A percentile compares a stretch with the other conserved stretches of the same genome.
Evolutionary conservation across 2,888 invertebrate species (phyloP).

Genomic region (Boloria selene): DNA sequence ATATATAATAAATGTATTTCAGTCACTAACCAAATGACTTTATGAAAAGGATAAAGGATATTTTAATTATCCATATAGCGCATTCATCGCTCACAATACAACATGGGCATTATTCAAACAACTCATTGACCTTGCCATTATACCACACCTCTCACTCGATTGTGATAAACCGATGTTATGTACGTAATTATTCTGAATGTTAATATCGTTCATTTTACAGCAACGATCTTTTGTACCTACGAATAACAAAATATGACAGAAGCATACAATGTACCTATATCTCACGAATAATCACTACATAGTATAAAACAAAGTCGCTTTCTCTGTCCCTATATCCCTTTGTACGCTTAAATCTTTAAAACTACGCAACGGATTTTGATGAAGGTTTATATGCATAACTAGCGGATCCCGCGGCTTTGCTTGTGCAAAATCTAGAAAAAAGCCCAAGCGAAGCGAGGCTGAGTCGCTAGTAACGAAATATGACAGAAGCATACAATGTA

Average conservation of each 20-base stretch:
- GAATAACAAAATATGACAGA: neutral
- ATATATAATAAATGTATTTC: neutral
- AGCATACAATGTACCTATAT: neutral
- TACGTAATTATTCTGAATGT: conserved; percentile 41
- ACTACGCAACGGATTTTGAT: too few relatives aligned
- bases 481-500: neutral
- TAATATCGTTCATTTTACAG: conserved; percentile 38
- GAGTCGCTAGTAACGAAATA: neutral
- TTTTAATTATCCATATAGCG: neutral
- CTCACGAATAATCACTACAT: too few relatives aligned
- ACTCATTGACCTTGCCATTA: conserved; percentile 44
- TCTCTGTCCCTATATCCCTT: too few relatives aligned
- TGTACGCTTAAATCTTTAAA: too few relatives aligned
- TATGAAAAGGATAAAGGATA: neutral
- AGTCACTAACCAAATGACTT: neutral
- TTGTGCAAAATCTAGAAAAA: too few relatives aligned
- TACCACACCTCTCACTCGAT: conserved; percentile 44
- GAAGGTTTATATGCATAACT: too few relatives aligned
- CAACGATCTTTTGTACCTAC: conserved; percentile 10
- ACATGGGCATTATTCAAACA: conserved; percentile 25
- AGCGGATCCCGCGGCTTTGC: too few relatives aligned
- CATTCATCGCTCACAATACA: conserved; percentile 9
- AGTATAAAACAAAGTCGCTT: too few relatives aligned
- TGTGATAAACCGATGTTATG: conserved; percentile 37
- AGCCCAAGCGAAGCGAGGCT: too few relatives aligned